phyloP scores from a whole-genome alignment of 2,797 vertebrate genomes.

The Delichon dasypus region DNA sequence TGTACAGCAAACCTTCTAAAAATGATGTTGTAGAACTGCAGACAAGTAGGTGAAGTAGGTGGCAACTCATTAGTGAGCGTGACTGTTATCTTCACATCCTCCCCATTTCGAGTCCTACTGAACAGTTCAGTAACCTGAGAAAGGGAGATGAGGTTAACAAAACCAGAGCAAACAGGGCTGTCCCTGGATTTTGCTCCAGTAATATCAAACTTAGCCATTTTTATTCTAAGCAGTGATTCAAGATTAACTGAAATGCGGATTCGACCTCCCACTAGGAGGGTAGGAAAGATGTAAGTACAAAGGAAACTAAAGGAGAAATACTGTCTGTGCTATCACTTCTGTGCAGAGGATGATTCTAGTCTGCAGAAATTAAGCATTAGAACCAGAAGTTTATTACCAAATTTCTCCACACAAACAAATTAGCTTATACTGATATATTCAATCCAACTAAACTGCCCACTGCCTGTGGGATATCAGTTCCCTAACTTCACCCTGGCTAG shows the following conservation, averaged over 20 bases:
- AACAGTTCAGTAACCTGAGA: conserved; percentile 85
- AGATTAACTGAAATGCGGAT: not conserved
- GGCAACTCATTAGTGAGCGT: conserved; percentile 91
- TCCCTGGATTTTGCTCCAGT: not conserved
- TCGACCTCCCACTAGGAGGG: not conserved
- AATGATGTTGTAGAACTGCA: conserved; percentile 96
- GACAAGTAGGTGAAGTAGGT: conserved; percentile 89
- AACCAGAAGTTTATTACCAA: not conserved
- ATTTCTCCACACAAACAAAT: not conserved
- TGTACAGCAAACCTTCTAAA: conserved; percentile 83
- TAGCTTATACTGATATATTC: not conserved
- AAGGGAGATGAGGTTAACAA: not conserved
- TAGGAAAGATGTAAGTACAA: not conserved
- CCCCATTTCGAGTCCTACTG: conserved; percentile 84
- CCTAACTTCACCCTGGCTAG: not conserved
- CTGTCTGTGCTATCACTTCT: not conserved
- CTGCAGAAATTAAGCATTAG: not conserved
- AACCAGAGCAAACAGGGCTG: not conserved
- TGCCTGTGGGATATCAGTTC: not conserved
- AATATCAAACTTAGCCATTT: not conserved
- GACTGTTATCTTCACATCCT: conserved; percentile 86
- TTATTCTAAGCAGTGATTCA: not conserved
- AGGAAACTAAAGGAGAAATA: not conserved
- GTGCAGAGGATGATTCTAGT: not conserved
- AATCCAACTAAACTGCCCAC: not conserved